Base-by-base conservation (phyloP, 2,113 vertebrate genomes). In the Panthera uncia region DNA sequence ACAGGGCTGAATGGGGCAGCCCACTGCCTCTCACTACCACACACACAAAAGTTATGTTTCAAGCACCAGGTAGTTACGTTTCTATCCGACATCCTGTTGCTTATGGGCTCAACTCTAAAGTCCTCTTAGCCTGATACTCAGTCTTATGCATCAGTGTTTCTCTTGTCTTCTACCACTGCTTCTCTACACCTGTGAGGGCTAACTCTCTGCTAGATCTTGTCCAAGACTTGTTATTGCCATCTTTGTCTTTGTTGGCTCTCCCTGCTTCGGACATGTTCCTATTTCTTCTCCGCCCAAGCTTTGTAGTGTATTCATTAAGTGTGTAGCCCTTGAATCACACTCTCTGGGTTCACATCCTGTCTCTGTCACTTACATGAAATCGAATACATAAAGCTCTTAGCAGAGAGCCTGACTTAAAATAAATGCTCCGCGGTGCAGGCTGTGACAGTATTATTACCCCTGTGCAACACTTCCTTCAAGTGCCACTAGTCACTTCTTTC, bases 361-460 rank as follows among this genome's bases (percentile, higher is more conserved):
- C 31, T 87, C 41, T 95, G 89, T 96, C 65, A 79, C 80, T 88
- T 91, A 94, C 52, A 27, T 45, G 89, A 96, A 96, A 97, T 95
- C 84, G 96, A 97, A 95, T 66, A 85, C 23, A 79, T 63, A 93
- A 81, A 96, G 78, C 41, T 33, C 48, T 95, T 73, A 92, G 66
- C 84, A 88, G 50, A 52, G 71, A 97, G 69, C 55, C 48, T 96
- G 92, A 88, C 76, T 74, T 87, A 48, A 91, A 81, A 73, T 91
- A 91, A 97, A 76, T 81, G 45, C 68, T 91, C 92, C 68, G 69
- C 73, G 74, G 68, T 82, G 71, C 50, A 50, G 55, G 14, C n/a
- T 7, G n/a, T 66, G 88, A 74, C 91, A 81, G 66, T 68, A 29
- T 96, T 93, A 74, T 93, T 82, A 79, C 55, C 55, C 50, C 52